These are phyloP conservation scores for Agonopterix alstromeriana DNA, from an alignment of 2,888 invertebrate species.

Conservation along the genomic window DNA sequence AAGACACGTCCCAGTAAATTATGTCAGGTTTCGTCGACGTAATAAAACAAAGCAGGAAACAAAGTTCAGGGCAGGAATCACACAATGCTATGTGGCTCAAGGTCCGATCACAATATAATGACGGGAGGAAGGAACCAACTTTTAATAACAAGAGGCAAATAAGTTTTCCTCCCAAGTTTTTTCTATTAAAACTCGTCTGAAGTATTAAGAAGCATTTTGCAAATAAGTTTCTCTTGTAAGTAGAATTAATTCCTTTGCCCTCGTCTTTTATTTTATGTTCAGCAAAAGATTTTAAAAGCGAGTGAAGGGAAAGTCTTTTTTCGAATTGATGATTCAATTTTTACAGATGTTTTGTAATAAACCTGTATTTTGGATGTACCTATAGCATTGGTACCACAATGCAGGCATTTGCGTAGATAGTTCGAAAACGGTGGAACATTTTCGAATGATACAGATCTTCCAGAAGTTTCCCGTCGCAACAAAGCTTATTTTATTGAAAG, in stretches of 20 bases:
- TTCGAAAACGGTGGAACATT: no score
- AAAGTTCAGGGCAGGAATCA: neutral
- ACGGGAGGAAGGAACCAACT: constrained; percentile 16
- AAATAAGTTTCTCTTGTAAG: constrained; percentile 6
- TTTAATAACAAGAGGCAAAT: constrained; percentile 20
- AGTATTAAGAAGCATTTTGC: constrained; percentile 8
- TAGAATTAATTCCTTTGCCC: constrained; percentile 2
- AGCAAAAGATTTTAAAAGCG: neutral
- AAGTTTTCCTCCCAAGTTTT: constrained; percentile 2
- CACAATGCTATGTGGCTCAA: constrained; percentile 7
- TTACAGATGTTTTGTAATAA: neutral
- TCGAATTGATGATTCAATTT: neutral
- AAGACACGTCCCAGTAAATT: no score
- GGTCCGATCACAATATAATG: constrained; percentile 16
- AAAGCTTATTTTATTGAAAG: no score
- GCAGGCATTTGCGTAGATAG: no score
- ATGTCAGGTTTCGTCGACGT: neutral
- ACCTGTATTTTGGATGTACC: no score
- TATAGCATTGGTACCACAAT: no score
- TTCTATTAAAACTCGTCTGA: constrained; percentile 7
- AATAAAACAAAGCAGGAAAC: neutral
- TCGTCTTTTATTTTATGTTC: constrained; percentile 1
- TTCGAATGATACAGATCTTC: no score
- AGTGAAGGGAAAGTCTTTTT: neutral
- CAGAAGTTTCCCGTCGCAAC: no score